Conservation (phyloP, 2,113 vertebrate species). For the Bubalus kerabau region DNA sequence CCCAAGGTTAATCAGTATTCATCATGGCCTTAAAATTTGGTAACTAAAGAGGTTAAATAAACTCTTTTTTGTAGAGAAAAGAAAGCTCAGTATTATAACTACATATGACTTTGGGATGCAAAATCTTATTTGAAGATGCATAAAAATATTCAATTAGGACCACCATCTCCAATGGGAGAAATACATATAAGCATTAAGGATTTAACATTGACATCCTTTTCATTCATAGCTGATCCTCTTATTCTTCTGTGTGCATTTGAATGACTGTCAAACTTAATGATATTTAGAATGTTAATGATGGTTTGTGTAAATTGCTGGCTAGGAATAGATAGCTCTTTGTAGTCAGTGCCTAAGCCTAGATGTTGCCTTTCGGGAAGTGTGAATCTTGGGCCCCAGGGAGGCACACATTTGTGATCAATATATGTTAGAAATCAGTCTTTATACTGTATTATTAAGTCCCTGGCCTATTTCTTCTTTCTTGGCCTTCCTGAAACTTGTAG, state of each 20-base stretch:
- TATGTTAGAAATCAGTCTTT: background rate
- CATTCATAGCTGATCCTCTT: background rate
- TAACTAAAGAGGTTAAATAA: constrained; percentile 46
- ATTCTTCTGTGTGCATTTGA: background rate
- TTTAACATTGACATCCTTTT: background rate
- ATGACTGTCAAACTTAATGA: background rate
- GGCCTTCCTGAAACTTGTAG: background rate
- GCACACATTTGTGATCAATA: background rate
- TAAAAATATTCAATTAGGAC: background rate
- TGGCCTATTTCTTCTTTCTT: background rate
- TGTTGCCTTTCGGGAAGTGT: background rate
- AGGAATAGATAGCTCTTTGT: background rate
- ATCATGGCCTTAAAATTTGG: constrained; percentile 34
- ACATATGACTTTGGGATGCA: constrained; percentile 15
- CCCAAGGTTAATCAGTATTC: constrained; percentile 60
- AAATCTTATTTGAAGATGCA: constrained; percentile 16
- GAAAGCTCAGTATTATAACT: background rate
- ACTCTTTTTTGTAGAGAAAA: constrained; percentile 15
- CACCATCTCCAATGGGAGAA: background rate
- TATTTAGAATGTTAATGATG: background rate
- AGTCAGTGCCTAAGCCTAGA: background rate
- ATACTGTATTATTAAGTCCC: background rate
- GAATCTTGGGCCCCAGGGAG: background rate
- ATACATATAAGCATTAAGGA: background rate
- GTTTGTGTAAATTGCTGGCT: background rate